phyloP scores from a whole-genome alignment of 2,888 invertebrate genomes.

The Meloe dianella region DNA sequence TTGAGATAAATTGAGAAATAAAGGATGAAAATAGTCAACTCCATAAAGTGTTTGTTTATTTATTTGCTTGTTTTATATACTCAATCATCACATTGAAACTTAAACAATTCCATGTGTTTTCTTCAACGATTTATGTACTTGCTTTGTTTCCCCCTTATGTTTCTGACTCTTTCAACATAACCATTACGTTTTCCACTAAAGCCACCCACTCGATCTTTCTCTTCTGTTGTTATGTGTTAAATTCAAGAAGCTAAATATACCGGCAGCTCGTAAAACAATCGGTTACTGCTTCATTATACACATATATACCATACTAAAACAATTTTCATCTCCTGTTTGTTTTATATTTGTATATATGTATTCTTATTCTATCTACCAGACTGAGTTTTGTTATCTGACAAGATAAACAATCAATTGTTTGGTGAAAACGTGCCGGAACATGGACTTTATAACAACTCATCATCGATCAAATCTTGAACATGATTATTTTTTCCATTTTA shows the following conservation, averaged over 20 bases:
- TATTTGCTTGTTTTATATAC: slow-evolving; percentile 46
- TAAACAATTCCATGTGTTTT: slow-evolving; percentile 49
- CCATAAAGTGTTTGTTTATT: slow-evolving; percentile 48
- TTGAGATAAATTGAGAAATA: not conserved
- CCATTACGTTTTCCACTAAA: slow-evolving; percentile 42
- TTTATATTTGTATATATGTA: not conserved
- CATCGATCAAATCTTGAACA: slow-evolving; percentile 32
- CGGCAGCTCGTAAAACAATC: slow-evolving; percentile 35
- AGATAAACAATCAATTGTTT: slow-evolving; percentile 41
- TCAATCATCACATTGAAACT: slow-evolving; percentile 47
- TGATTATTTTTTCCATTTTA: slow-evolving; percentile 16
- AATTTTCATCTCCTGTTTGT: slow-evolving; percentile 19
- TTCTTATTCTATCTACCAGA: slow-evolving; percentile 2
- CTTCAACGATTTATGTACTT: slow-evolving; percentile 44
- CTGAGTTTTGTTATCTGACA: slow-evolving; percentile 22
- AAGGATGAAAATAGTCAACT: slow-evolving; percentile 28
- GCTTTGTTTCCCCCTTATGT: slow-evolving; percentile 46
- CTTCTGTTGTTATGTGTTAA: slow-evolving; percentile 22
- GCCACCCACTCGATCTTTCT: slow-evolving; percentile 26
- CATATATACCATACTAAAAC: not conserved
- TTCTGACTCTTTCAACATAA: slow-evolving; percentile 45
- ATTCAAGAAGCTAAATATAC: slow-evolving; percentile 39
- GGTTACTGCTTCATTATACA: slow-evolving; percentile 14
- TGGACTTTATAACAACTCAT: slow-evolving; percentile 35
- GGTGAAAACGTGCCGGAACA: slow-evolving; percentile 37